Evolutionary conservation across 2,797 vertebrate species (phyloP).

Genomic region (Mallotus villosus): DNA sequence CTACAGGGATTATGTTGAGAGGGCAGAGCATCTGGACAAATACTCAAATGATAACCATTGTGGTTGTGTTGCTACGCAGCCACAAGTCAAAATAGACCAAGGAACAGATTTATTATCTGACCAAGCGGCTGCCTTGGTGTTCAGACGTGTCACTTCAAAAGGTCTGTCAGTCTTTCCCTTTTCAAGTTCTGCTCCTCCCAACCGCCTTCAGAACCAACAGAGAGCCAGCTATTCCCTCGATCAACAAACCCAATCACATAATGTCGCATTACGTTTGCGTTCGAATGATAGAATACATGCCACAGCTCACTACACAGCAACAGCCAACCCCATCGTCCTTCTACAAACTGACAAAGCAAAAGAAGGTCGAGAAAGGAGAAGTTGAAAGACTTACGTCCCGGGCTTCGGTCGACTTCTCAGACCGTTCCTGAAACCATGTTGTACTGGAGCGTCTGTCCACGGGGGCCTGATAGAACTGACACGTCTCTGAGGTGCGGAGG

Average conservation of each 20-base stretch:
- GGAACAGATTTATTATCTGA: too few relatives aligned
- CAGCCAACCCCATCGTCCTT: neutral
- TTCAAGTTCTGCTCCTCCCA: too few relatives aligned
- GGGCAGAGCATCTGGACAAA: neutral
- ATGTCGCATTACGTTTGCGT: too few relatives aligned
- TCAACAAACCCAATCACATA: too few relatives aligned
- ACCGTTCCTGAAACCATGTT: neutral
- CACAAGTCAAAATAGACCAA: neutral
- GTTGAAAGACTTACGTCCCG: conserved; percentile 47
- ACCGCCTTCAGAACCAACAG: too few relatives aligned
- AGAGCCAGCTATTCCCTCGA: too few relatives aligned
- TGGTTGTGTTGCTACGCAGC: neutral
- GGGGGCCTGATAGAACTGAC: neutral
- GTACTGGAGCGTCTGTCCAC: neutral
- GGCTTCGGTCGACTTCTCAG: conserved; percentile 7
- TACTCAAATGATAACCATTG: neutral
- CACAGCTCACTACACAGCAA: neutral
- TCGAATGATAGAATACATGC: too few relatives aligned
- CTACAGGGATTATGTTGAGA: neutral
- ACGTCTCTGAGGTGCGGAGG: too few relatives aligned
- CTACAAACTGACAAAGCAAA: neutral
- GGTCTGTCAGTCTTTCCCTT: too few relatives aligned
- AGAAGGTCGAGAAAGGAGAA: neutral
- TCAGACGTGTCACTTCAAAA: too few relatives aligned
- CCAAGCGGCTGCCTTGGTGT: too few relatives aligned